These are phyloP conservation scores for Emys orbicularis DNA, from an alignment of 2,797 vertebrate species.

Conservation along the genomic window DNA sequence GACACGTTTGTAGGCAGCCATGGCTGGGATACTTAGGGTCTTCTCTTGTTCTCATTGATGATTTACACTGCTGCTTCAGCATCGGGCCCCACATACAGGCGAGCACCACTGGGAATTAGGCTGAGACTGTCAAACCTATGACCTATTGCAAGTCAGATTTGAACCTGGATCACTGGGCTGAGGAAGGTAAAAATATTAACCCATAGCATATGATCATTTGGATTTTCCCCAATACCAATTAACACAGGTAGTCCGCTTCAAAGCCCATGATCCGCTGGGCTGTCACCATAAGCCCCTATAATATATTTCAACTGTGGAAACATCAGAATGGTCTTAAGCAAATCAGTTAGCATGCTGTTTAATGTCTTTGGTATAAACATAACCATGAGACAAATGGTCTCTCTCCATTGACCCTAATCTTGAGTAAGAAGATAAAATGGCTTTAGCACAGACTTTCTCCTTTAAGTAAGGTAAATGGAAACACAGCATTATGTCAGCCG, in stretches of 20 bases:
- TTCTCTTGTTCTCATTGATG: background rate
- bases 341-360: fast-evolving
- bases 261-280: background rate
- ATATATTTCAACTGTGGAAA: background rate
- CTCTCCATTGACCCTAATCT: background rate
- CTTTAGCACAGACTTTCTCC: conserved; percentile 30
- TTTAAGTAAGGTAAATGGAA: conserved; percentile 64
- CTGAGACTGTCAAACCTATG: background rate
- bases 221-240: fast-evolving
- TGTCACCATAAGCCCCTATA: background rate
- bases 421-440: conserved; percentile 17
- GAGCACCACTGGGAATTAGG: background rate
- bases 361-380: background rate
- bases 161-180: fast-evolving
- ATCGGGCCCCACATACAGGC: background rate
- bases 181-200: background rate
- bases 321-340: background rate
- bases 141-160: background rate
- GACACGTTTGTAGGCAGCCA: background rate
- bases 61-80: background rate
- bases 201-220: fast-evolving
- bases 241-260: background rate
- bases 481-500: background rate
- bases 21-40: fast-evolving
- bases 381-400: background rate